phyloP scores from a whole-genome alignment of 2,797 vertebrate genomes.

The Alectoris magna region DNA sequence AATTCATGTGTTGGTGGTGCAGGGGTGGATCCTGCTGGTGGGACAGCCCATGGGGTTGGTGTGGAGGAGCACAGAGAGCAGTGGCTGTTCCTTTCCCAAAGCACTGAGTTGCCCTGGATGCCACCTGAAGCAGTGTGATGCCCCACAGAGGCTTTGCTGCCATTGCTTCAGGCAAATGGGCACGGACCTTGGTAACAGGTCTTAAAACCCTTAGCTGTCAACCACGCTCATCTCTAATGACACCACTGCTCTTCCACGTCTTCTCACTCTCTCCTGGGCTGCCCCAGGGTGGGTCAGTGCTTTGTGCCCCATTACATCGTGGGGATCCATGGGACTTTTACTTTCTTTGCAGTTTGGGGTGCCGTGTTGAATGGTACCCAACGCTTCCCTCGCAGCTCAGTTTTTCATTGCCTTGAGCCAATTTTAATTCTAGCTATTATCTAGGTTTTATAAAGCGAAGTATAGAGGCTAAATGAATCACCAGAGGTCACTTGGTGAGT shows the following conservation, averaged over 20 bases:
- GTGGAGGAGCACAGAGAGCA: rapidly evolving
- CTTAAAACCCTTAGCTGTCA: not conserved
- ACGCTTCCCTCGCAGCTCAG: not conserved
- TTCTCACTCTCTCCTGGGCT: not conserved
- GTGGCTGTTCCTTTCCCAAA: not conserved
- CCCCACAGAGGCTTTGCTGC: not conserved
- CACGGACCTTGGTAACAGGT: rapidly evolving
- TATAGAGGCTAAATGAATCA: not conserved
- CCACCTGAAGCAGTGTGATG: rapidly evolving
- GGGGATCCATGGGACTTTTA: rapidly evolving
- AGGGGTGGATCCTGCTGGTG: rapidly evolving
- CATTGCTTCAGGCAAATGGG: not conserved
- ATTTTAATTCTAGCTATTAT: conserved; percentile 50
- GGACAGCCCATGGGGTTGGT: not conserved
- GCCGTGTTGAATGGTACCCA: rapidly evolving
- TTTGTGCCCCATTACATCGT: rapidly evolving
- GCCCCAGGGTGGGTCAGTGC: not conserved
- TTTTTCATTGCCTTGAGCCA: conserved; percentile 49
- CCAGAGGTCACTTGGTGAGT: conserved; percentile 36
- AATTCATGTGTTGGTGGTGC: too few relatives aligned
- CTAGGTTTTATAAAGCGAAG: not conserved
- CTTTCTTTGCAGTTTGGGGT: not conserved
- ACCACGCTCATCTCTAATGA: rapidly evolving
- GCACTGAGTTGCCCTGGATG: not conserved
- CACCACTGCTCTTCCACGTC: rapidly evolving